Percentiles rank a stretch among this genome's conserved stretches.
phyloP scores from a whole-genome alignment of 2,797 vertebrate species.

The Linurgus olivaceus region DNA sequence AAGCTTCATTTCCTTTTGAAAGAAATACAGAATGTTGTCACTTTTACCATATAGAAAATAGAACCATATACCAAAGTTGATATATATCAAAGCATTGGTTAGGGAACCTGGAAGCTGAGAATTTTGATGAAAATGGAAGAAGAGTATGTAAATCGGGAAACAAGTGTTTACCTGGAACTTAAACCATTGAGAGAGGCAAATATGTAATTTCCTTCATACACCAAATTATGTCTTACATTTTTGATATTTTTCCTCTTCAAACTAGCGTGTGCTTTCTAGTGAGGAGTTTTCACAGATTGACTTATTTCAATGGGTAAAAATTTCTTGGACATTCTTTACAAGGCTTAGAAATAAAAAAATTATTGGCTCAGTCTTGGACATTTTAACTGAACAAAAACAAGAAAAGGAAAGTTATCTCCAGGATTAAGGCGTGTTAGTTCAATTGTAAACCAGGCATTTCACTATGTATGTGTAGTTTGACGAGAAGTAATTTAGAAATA shows the following conservation, averaged over 20 bases:
- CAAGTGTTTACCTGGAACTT: background rate
- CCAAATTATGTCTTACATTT: background rate
- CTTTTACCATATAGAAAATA: background rate
- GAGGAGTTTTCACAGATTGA: background rate
- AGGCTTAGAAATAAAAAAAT: background rate
- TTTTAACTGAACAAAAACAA: background rate
- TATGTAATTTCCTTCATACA: rapidly evolving
- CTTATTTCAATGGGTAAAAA: background rate
- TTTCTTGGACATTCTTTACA: background rate
- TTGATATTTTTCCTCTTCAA: background rate
- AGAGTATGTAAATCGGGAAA: background rate
- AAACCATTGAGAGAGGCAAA: background rate
- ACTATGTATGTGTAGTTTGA: background rate
- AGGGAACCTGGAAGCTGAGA: background rate
- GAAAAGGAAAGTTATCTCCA: background rate
- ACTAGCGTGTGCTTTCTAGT: background rate
- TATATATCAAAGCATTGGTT: background rate
- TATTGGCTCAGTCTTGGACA: background rate
- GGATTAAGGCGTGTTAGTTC: background rate
- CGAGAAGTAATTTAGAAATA: background rate
- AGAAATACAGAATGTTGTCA: background rate
- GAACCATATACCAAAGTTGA: background rate
- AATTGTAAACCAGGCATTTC: background rate
- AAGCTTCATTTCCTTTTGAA: background rate
- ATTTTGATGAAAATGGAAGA: background rate